Base-by-base conservation (phyloP, 37 sponge, comb jelly and placozoan species). In the Crambe crambe region DNA sequence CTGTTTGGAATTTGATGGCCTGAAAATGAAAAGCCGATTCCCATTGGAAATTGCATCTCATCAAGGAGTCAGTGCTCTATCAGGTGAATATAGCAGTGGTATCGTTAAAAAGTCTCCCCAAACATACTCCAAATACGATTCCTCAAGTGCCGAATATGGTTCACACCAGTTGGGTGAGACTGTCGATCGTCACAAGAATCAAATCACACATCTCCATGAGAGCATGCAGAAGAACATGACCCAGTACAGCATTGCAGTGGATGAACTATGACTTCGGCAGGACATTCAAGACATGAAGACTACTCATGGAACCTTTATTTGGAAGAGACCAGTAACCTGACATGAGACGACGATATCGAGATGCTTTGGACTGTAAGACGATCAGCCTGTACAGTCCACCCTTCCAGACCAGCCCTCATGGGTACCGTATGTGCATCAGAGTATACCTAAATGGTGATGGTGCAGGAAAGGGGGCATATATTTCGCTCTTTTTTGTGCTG, bases 361-460 rank as follows among this genome's bases (percentile, higher is more conserved):
- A 89, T 29, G 89, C 89, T 3, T 41, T 60, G 21, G 85, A 84
- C 12, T 51, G 89, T 2, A 58, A 34, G n/a, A 84, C 85, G 0
- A 35, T 80, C 44, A 75, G 75, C 12, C 63, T 89, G 22, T 89
- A 84, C 41, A 59, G 62, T 68, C 89, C 89, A 25, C 89, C 89
- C 0, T 89, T 84, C 70, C 59, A 75, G 31, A 89, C 89, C 44
- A 84, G 85, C 38, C 80, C 85, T 22, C 89, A 89, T 57, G 89
- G 89, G 18, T 89, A 89, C 56, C 66, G 89, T 10, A 84, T 89
- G 85, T 89, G 89, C 70, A 58, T 84, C 38, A 38, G 89, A 3
- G 60, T 64, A 3, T 89, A 89, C 74, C 75, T 89, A 17, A 84
- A 89, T 68, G 89, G 89, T 25, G 89, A 89, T 57, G 89, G 89